Evolutionary conservation across 2,888 invertebrate genomes (phyloP).

Genomic region (Stratiomys singularior): DNA sequence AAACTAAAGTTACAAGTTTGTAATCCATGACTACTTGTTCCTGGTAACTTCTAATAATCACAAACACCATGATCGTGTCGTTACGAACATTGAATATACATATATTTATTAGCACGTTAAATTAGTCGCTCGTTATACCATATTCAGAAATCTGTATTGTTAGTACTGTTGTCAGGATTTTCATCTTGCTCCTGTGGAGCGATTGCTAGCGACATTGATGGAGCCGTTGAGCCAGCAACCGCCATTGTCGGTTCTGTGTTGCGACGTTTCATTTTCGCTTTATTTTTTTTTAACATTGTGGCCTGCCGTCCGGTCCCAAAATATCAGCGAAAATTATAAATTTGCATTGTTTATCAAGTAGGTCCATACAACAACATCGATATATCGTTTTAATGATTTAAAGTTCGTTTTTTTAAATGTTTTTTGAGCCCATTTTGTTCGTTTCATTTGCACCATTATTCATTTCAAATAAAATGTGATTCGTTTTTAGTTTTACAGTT

Average conservation of each 20-base stretch:
- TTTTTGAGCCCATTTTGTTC: slow-evolving; percentile 15
- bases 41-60: slow-evolving; percentile 26
- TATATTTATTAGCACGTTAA: slow-evolving; percentile 66
- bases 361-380: neutral
- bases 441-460: slow-evolving; percentile 21
- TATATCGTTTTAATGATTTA: neutral
- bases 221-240: slow-evolving; percentile 64
- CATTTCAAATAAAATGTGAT: neutral
- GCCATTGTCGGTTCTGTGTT: slow-evolving; percentile 88
- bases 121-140: slow-evolving; percentile 79
- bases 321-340: slow-evolving; percentile 38
- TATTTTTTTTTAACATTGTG: slow-evolving; percentile 99
- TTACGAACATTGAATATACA: slow-evolving; percentile 1
- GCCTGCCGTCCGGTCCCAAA: slow-evolving; percentile 75
- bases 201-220: slow-evolving; percentile 65
- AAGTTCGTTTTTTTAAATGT: slow-evolving; percentile 5
- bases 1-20: neutral
- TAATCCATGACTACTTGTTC: slow-evolving; percentile 10
- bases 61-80: neutral
- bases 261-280: slow-evolving; percentile 95
- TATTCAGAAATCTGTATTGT: slow-evolving; percentile 74
- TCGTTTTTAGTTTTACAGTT: neutral
- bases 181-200: slow-evolving; percentile 62
- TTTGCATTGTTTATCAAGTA: slow-evolving; percentile 37
- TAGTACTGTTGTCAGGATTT: slow-evolving; percentile 60